Percentiles rank a stretch among this genome's conserved stretches.
Conservation (phyloP, 2,888 invertebrate genomes). For the Apodemia mormo region DNA sequence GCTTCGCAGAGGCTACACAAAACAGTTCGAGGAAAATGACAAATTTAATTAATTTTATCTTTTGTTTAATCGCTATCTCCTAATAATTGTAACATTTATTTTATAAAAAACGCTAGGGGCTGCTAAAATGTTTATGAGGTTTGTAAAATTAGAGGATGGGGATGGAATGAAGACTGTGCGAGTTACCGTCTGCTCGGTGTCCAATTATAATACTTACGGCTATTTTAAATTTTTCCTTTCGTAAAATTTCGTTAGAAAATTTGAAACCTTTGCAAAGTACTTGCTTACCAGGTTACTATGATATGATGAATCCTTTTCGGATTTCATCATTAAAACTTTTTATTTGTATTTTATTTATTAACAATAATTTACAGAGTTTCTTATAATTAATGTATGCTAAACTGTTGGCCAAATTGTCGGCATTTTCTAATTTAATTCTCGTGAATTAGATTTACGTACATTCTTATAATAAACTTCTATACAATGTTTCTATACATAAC, state of each 20-base stretch:
- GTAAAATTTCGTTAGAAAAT: not conserved
- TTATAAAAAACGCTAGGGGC: not conserved
- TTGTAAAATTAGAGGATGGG: not conserved
- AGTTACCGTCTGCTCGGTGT: not conserved
- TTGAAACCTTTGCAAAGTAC: not conserved
- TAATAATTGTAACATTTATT: not conserved
- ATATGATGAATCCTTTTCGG: not conserved
- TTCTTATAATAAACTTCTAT: too few relatives aligned
- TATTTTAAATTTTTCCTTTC: not conserved
- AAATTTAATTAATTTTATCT: too few relatives aligned
- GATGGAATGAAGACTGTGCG: not conserved
- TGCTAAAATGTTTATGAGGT: constrained; percentile 7
- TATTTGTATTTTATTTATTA: too few relatives aligned
- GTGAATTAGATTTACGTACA: too few relatives aligned
- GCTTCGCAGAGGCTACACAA: too few relatives aligned
- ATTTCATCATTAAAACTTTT: not conserved
- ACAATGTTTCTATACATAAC: too few relatives aligned
- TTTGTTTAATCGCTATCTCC: not conserved
- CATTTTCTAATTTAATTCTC: too few relatives aligned
- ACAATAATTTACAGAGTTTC: too few relatives aligned
- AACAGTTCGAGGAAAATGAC: too few relatives aligned
- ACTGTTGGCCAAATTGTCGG: too few relatives aligned
- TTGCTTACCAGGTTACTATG: not conserved
- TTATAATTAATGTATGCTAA: too few relatives aligned
- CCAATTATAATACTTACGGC: not conserved